phyloP scores from a whole-genome alignment of 2,888 invertebrate species.

The Bembecia ichneumoniformis region DNA sequence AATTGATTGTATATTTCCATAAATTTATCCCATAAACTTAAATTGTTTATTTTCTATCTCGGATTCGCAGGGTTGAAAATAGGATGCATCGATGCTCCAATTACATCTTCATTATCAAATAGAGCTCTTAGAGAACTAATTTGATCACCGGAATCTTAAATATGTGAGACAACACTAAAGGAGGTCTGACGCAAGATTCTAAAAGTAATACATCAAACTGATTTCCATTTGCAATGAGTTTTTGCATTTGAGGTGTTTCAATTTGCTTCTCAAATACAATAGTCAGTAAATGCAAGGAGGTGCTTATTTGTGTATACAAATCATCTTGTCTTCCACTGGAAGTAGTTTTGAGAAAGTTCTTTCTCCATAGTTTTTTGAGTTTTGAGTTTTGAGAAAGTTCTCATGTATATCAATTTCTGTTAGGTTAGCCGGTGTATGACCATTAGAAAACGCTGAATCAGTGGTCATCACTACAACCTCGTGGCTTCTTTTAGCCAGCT shows the following conservation, averaged over 20 bases:
- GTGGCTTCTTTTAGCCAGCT: constrained; percentile 54
- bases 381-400: too few relatives aligned
- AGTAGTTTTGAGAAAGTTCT: neutral
- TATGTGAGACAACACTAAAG: too few relatives aligned
- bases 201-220: constrained; percentile 30
- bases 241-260: constrained; percentile 2
- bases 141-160: too few relatives aligned
- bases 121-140: too few relatives aligned
- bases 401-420: constrained; percentile 40
- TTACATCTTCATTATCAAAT: neutral
- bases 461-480: constrained; percentile 49
- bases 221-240: constrained; percentile 16
- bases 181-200: constrained; percentile 21
- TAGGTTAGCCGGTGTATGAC: constrained; percentile 30
- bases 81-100: constrained; percentile 3
- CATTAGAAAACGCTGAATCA: constrained; percentile 36
- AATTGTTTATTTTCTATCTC: neutral
- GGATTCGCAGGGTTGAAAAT: neutral
- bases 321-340: constrained; percentile 9
- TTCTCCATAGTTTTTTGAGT: too few relatives aligned
- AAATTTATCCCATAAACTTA: constrained; percentile 23
- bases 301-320: constrained; percentile 10
- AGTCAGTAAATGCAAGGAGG: constrained; percentile 6
- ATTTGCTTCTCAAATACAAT: constrained; percentile 14
- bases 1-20: constrained; percentile 12